Conservation (phyloP, 2,888 invertebrate genomes). For the Hylaea fasciaria region DNA sequence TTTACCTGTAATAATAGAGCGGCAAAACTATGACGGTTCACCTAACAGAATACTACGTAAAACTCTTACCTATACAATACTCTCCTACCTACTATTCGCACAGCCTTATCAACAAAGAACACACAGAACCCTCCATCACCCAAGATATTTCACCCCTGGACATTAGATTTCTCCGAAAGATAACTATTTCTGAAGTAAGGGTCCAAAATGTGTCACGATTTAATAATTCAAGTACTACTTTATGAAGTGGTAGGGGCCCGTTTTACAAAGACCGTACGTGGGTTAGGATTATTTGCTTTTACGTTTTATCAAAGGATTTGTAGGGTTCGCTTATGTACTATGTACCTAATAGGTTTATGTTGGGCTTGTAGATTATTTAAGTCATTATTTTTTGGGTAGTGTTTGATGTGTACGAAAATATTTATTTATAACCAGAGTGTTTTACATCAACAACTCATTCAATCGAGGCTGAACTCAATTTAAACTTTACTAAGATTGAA, state of each 20-base stretch:
- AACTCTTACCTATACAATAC: no score
- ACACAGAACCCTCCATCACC: neutral
- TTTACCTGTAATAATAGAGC: no score
- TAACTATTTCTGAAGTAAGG: slow-evolving; percentile 23
- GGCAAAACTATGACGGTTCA: no score
- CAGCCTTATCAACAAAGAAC: slow-evolving; percentile 3
- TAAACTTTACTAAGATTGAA: no score
- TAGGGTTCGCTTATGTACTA: slow-evolving; percentile 29
- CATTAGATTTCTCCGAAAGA: slow-evolving; percentile 2
- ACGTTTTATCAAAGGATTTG: slow-evolving; percentile 39
- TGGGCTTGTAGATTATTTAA: slow-evolving; percentile 25
- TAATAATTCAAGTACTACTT: slow-evolving; percentile 46
- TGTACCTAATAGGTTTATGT: slow-evolving; percentile 30
- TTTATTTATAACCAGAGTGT: no score
- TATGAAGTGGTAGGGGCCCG: slow-evolving; percentile 40
- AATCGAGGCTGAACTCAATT: no score
- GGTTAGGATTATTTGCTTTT: slow-evolving; percentile 40
- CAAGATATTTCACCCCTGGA: slow-evolving; percentile 3
- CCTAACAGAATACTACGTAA: no score
- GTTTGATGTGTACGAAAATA: slow-evolving; percentile 12
- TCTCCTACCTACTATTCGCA: no score
- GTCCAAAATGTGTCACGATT: slow-evolving; percentile 42
- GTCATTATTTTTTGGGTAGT: neutral
- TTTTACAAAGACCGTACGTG: slow-evolving; percentile 31
- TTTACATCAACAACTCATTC: no score